Evolutionary conservation across 1,140 invertebrate species (phyloP), one percentile per base, ranked within the genome.

Genomic region (Caenorhabditis brenneri): DNA sequence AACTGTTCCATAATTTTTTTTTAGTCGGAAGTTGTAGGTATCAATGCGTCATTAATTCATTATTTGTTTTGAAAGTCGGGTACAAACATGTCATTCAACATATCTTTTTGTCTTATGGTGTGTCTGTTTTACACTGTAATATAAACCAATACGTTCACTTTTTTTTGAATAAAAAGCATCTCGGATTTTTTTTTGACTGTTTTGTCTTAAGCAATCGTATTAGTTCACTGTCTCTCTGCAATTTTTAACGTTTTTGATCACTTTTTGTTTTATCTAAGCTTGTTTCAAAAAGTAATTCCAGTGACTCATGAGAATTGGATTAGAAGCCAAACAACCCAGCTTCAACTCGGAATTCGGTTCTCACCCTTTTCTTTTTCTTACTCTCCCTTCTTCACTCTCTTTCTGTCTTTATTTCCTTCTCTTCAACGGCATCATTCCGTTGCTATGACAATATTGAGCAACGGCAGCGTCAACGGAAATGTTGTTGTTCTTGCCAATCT

Each of bases 11-110:
- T 12, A 42, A 42, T 6, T 12, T 5, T 42, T 42, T 6, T 6
- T 42, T 6, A 12, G 39, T 42, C 5, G 7, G 7, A 19, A 16
- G 48, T 16, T 19, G 48, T 9, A 58, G 29, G 2, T 15, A 29
- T 5, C 53, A 29, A 15, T 2, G 29, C 29, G 16, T 27, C 12
- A 3, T 65, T 36, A 16, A n/a, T 33, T 16, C 16, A 6, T 16
- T 36, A 19, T 0, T 33, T 29, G 5, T 58, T 33, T 65, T 22
- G 33, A 6, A 27, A 74, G 10, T 15, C 65, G 65, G 65, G 65
- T 74, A 12, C 22, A 51, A 22, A 24, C 3, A 42, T 24, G 65
- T 74, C 65, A 74, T 74, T 74, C 65, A 42, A 74, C n/a, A 74
- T 46, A 74, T 42, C 19, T 65, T 16, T 36, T 24, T 65, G 12